Conservation (phyloP, 2,113 vertebrate genomes). For the Procavia capensis region DNA sequence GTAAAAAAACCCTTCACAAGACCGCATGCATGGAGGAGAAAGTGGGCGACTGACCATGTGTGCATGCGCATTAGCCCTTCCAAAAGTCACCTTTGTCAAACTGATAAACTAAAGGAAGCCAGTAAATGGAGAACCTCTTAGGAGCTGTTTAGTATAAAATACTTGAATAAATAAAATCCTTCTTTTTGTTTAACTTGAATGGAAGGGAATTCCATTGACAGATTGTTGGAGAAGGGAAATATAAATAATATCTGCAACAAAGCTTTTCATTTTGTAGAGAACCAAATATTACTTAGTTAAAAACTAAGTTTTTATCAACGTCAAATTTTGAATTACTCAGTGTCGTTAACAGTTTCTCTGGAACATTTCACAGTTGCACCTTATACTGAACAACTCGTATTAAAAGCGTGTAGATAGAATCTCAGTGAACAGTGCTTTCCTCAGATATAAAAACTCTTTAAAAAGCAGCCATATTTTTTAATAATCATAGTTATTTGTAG, state of each 20-base stretch:
- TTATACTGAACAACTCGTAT: background rate
- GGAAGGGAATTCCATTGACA: slow-evolving; percentile 66
- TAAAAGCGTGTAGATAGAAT: background rate
- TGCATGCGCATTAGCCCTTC: background rate
- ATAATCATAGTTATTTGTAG: background rate
- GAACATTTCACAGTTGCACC: background rate
- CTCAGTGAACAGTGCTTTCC: background rate
- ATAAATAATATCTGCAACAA: background rate
- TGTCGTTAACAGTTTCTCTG: background rate
- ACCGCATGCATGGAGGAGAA: background rate
- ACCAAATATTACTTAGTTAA: background rate
- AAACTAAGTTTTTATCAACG: background rate
- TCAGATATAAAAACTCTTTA: background rate
- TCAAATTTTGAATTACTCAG: background rate
- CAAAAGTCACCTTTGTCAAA: slow-evolving; percentile 63
- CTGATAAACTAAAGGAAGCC: slow-evolving; percentile 73
- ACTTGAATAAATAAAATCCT: slow-evolving; percentile 73
- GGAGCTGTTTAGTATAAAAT: slow-evolving; percentile 71
- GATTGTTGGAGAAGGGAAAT: background rate
- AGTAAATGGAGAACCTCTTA: slow-evolving; percentile 70
- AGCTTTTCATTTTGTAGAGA: slow-evolving; percentile 8
- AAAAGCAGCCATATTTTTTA: background rate
- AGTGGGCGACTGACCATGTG: background rate
- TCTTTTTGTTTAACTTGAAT: slow-evolving; percentile 66
- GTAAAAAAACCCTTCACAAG: background rate